Base-by-base conservation (phyloP, 2,888 invertebrate genomes). In the Bombyx huttoni region DNA sequence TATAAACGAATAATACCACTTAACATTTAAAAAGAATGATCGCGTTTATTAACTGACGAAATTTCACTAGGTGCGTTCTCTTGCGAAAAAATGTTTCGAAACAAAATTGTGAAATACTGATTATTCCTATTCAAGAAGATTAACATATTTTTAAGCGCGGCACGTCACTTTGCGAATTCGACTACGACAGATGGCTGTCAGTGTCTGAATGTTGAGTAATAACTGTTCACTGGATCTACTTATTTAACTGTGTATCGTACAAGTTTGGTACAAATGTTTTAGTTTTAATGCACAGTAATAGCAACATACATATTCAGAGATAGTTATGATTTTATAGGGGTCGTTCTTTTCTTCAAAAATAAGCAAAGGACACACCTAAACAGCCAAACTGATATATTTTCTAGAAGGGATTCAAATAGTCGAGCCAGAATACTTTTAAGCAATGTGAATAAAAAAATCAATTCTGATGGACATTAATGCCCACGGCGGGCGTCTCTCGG, bases 61-160 rank as follows among this genome's bases (percentile, higher is more conserved):
- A 65, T 63, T 56, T 55, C 62, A 55, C 61, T 60, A 64, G 65
- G 64, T 56, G 62, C 63, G 62, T 59, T 58, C 56, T 54, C 55
- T 73, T 70, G 65, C 69, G 65, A 72, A 68, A 70, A 69, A 57
- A 59, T 62, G 57, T 64, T 63, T 62, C 61, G 64, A 63, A 70
- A 73, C 60, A 57, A 50, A 50, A 47, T 52, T 52, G 48, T 33
- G 52, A 50, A 52, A 52, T 50, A 50, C 50, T 47, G 50, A 52
- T 50, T 50, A 50, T 60, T 60, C 54, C 56, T 57, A 60, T 63
- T 66, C 61, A 58, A 65, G 55, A 57, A 67, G 63, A 73, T 73
- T 70, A 73, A 64, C 70, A 70, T 77, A 71, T 67, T 69, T 67
- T 73, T 68, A 68, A 62, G 65, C 63, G 60, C 62, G 57, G 58